A percentile compares a stretch with the other conserved stretches of the same genome.
phyloP scores from a whole-genome alignment of 2,888 invertebrate genomes.

The Drosophila anomelani region DNA sequence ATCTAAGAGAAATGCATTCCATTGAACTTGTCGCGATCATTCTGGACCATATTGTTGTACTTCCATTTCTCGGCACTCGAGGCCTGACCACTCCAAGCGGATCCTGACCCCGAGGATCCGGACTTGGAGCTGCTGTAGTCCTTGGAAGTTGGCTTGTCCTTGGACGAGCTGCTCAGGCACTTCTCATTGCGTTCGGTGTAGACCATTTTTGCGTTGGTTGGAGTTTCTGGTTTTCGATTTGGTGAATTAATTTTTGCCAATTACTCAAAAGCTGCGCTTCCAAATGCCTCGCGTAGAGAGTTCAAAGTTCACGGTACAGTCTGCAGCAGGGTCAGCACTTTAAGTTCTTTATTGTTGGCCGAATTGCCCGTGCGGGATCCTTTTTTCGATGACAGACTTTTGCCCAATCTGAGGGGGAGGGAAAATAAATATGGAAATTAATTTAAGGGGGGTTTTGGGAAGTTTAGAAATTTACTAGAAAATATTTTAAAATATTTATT shows the following conservation, averaged over 20 bases:
- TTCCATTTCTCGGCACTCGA: conserved; percentile 82
- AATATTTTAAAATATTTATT: not conserved
- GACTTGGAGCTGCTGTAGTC: conserved; percentile 23
- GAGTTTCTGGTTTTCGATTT: conserved; percentile 5
- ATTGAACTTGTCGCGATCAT: conserved; percentile 83
- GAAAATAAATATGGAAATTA: not conserved
- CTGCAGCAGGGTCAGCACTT: conserved; percentile 83
- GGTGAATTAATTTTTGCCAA: conserved; percentile 8
- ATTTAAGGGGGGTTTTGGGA: not conserved
- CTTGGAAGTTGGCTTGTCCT: conserved; percentile 48
- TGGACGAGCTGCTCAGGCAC: conserved; percentile 64
- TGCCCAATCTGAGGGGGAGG: conserved; percentile 76
- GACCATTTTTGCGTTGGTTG: conserved; percentile 72
- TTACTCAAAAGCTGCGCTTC: conserved; percentile 51
- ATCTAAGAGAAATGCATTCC: conserved; percentile 82
- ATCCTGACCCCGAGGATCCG: conserved; percentile 1
- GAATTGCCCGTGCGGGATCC: conserved; percentile 84
- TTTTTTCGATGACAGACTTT: conserved; percentile 81
- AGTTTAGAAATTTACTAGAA: not conserved
- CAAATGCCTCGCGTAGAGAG: conserved; percentile 19
- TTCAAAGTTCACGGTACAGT: conserved; percentile 83
- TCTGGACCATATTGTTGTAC: conserved; percentile 83
- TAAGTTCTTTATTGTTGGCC: conserved; percentile 83
- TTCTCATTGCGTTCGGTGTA: conserved; percentile 83
- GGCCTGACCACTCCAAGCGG: conserved; percentile 71